Conservation (phyloP, 2,888 invertebrate species). For the Epinotia ramella region DNA sequence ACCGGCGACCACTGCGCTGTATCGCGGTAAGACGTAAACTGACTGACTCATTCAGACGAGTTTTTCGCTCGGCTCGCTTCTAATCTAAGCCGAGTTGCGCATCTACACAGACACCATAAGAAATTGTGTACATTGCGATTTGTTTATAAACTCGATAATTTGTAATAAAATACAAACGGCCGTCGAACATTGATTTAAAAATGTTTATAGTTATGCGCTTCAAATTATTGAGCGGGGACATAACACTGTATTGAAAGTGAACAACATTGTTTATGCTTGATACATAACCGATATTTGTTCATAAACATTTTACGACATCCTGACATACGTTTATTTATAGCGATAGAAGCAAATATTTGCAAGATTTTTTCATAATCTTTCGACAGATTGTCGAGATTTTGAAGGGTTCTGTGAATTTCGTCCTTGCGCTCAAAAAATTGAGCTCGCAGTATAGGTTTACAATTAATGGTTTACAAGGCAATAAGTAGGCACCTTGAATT, state of each 20-base stretch:
- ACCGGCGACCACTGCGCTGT: conserved; percentile 51
- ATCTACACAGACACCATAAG: conserved; percentile 18
- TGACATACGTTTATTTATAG: too few relatives aligned
- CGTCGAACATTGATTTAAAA: background rate
- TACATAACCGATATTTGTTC: too few relatives aligned
- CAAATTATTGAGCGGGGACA: background rate
- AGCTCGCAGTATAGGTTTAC: too few relatives aligned
- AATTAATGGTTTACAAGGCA: too few relatives aligned
- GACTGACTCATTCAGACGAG: conserved; percentile 46
- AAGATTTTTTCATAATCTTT: too few relatives aligned
- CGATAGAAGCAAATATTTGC: too few relatives aligned
- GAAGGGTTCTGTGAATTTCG: background rate
- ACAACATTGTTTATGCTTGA: too few relatives aligned
- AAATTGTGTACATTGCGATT: conserved; percentile 11
- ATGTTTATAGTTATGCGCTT: background rate
- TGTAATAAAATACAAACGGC: conserved; percentile 20
- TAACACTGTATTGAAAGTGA: background rate
- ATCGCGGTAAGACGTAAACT: conserved; percentile 56
- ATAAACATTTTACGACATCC: too few relatives aligned
- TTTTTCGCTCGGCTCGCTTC: conserved; percentile 21
- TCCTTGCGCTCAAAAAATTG: too few relatives aligned
- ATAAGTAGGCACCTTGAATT: background rate
- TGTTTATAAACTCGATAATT: conserved; percentile 20
- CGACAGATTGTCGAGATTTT: background rate
- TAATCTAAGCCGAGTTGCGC: conserved; percentile 36